These are phyloP conservation scores for Melanostoma scalare DNA, from an alignment of 2,888 invertebrate species.

Conservation along the genomic window DNA sequence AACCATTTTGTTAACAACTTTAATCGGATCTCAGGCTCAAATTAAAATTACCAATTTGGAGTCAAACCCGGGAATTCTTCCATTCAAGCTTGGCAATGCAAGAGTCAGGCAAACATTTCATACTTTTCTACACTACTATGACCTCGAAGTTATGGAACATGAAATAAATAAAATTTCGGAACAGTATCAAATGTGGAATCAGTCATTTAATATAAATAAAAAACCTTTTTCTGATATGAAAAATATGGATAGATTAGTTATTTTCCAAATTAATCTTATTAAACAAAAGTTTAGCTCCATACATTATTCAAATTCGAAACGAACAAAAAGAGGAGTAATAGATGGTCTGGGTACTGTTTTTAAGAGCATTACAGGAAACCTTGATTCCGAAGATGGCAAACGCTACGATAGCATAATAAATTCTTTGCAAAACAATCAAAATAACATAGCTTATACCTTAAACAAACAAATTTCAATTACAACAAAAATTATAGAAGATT, in stretches of 20 bases:
- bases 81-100: constrained; percentile 5
- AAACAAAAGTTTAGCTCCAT: constrained; percentile 8
- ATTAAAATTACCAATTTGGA: constrained; percentile 16
- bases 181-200: constrained; percentile 2
- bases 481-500: constrained; percentile 20
- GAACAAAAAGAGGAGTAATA: constrained; percentile 10
- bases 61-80: constrained; percentile 11
- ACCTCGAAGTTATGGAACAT: constrained; percentile 1
- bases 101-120: constrained; percentile 8
- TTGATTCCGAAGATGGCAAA: constrained; percentile 22
- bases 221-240: constrained; percentile 6
- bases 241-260: not conserved
- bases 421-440: constrained; percentile 16
- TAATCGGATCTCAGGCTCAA: constrained; percentile 11
- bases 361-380: constrained; percentile 21
- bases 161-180: constrained; percentile 18
- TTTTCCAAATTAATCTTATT: constrained; percentile 4
- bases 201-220: not conserved
- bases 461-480: constrained; percentile 18
- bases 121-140: constrained; percentile 21
- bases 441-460: not conserved
- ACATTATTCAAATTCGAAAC: not conserved
- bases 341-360: constrained; percentile 15
- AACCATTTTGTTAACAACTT: not conserved
- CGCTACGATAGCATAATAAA: constrained; percentile 19